These are phyloP conservation scores for Tenodera sinensis DNA, from an alignment of 2,888 invertebrate genomes.

Conservation along the genomic window DNA sequence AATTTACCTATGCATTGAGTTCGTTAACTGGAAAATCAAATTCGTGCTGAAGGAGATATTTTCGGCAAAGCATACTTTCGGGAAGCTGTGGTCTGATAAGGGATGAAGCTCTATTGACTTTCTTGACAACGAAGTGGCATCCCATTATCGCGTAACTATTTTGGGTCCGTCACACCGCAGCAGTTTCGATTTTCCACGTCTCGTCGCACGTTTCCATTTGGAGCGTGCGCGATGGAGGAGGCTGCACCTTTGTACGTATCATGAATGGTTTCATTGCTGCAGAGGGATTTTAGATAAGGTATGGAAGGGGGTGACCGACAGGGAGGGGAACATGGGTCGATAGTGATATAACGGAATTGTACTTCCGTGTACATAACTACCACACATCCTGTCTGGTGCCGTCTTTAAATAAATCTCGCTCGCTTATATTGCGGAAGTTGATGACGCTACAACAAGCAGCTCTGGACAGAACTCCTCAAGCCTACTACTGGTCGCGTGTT, in stretches of 20 bases:
- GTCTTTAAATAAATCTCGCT: not conserved
- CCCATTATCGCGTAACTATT: not conserved
- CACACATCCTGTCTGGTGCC: not conserved
- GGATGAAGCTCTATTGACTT: not conserved
- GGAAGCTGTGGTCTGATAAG: not conserved
- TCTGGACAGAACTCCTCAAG: not conserved
- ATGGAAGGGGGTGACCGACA: not conserved
- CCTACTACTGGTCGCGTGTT: not conserved
- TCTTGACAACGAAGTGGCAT: not conserved
- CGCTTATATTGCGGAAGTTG: not conserved
- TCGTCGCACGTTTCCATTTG: not conserved
- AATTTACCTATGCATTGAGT: too few relatives aligned
- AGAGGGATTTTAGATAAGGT: not conserved
- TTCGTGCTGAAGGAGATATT: too few relatives aligned
- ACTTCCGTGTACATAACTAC: not conserved
- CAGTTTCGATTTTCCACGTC: not conserved
- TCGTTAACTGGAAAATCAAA: too few relatives aligned
- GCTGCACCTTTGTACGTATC: not conserved
- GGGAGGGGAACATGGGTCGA: not conserved
- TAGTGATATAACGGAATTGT: not conserved
- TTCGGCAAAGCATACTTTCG: not conserved
- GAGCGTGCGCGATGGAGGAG: not conserved
- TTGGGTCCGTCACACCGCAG: not conserved
- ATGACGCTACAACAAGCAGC: not conserved
- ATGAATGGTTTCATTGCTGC: not conserved